These are phyloP conservation scores for Brachycybe producta DNA, from an alignment of 2,888 invertebrate genomes.

Conservation along the genomic window DNA sequence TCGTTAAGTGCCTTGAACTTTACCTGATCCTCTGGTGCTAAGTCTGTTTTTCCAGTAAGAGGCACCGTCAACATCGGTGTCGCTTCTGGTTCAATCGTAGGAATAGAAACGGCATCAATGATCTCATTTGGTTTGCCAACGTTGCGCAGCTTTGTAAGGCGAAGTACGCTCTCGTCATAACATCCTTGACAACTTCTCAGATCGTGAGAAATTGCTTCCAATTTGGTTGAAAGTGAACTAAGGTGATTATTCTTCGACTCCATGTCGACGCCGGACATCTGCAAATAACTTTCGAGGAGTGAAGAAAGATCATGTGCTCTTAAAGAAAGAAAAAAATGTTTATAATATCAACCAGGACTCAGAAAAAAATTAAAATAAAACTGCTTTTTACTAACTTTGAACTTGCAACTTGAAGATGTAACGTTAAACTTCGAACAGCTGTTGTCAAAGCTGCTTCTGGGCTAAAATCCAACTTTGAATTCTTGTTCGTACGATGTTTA, in stretches of 20 bases:
- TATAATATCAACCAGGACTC: background rate
- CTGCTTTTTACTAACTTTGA: background rate
- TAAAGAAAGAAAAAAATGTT: background rate
- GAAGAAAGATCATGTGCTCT: constrained; percentile 9
- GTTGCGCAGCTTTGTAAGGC: constrained; percentile 1
- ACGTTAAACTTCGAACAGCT: background rate
- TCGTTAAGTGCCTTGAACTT: background rate
- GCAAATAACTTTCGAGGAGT: background rate
- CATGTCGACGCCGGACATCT: background rate
- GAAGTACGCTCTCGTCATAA: constrained; percentile 4
- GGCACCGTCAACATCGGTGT: background rate
- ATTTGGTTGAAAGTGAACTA: background rate
- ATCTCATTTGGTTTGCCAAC: background rate
- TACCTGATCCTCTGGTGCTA: constrained; percentile 13
- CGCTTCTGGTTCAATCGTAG: background rate
- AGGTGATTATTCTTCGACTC: background rate
- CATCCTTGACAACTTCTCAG: constrained; percentile 1
- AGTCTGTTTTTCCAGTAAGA: constrained; percentile 2
- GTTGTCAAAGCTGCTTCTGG: constrained; percentile 2
- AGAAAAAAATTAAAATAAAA: background rate
- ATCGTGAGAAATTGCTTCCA: constrained; percentile 7
- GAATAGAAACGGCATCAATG: background rate
- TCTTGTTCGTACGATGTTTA: too few species aligned
- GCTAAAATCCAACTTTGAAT: too few species aligned
- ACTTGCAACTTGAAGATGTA: constrained; percentile 3